Evolutionary conservation across 2,888 invertebrate genomes (phyloP).

Genomic region (Phortica okadai): DNA sequence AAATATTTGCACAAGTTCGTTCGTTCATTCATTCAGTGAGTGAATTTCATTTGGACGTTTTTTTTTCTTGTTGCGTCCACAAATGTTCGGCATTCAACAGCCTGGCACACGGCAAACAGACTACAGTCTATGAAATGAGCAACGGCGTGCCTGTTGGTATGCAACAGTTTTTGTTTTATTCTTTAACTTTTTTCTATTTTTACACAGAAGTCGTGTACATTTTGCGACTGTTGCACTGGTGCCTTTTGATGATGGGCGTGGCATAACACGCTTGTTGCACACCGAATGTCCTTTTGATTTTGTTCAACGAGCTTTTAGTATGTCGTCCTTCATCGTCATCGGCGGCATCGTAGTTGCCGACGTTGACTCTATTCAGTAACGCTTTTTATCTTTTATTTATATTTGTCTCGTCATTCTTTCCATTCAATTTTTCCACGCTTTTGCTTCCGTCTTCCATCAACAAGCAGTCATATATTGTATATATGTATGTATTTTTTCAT

Average conservation of each 20-base stretch:
- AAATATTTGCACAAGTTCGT: constrained; percentile 70
- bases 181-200: constrained; percentile 36
- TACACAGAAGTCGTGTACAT: constrained; percentile 50
- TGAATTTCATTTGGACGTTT: constrained; percentile 30
- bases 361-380: constrained; percentile 64
- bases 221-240: constrained; percentile 62
- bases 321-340: constrained; percentile 1
- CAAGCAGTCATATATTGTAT: constrained; percentile 22
- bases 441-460: constrained; percentile 21
- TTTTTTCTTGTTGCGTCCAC: constrained; percentile 32
- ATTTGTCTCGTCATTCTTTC: constrained; percentile 32
- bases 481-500: constrained; percentile 36
- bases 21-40: constrained; percentile 12
- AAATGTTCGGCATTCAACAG: constrained; percentile 58
- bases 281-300: constrained; percentile 73
- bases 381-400: constrained; percentile 42
- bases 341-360: neutral
- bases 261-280: constrained; percentile 24
- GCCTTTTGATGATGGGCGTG: constrained; percentile 2
- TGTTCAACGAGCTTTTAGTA: constrained; percentile 70
- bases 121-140: constrained; percentile 65
- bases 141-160: constrained; percentile 61
- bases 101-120: constrained; percentile 48
- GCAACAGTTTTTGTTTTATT: constrained; percentile 59
- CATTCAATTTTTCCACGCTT: constrained; percentile 14